phyloP scores from a whole-genome alignment of 2,113 vertebrate genomes.

The Australoheros scitulus region DNA sequence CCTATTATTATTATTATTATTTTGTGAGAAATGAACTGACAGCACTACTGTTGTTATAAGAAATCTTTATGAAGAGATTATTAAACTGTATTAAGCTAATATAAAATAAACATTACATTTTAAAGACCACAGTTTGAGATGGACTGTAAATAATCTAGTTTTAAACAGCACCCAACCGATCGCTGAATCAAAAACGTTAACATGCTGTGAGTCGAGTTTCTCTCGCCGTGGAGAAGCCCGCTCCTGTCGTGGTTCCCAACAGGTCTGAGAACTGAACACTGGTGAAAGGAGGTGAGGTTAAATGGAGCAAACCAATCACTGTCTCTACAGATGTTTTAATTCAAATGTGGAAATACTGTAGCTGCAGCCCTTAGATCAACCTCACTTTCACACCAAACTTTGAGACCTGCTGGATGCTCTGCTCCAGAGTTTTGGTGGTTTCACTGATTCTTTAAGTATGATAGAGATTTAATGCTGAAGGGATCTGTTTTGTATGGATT shows the following conservation, averaged over 20 bases:
- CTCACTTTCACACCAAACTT: no score
- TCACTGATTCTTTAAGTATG: neutral
- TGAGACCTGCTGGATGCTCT: neutral
- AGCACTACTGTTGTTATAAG: constrained; percentile 3
- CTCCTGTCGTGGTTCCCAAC: no score
- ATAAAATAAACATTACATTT: constrained; percentile 10
- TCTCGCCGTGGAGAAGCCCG: no score
- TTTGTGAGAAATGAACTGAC: neutral
- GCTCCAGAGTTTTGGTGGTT: no score
- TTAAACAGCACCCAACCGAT: neutral
- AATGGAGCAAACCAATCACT: no score
- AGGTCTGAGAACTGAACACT: no score
- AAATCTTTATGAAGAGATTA: neutral
- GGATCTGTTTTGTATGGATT: rapidly evolving
- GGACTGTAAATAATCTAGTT: neutral
- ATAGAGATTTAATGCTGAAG: neutral
- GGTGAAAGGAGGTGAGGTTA: no score
- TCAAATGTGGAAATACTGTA: no score
- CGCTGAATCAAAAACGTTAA: neutral
- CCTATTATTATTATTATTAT: neutral
- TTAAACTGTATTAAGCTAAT: constrained; percentile 9
- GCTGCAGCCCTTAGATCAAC: no score
- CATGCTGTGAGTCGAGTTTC: neutral
- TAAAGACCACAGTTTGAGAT: neutral
- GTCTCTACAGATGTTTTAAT: no score